These are phyloP conservation scores for Andrena hattorfiana DNA, from an alignment of 2,888 invertebrate genomes.

Conservation along the genomic window DNA sequence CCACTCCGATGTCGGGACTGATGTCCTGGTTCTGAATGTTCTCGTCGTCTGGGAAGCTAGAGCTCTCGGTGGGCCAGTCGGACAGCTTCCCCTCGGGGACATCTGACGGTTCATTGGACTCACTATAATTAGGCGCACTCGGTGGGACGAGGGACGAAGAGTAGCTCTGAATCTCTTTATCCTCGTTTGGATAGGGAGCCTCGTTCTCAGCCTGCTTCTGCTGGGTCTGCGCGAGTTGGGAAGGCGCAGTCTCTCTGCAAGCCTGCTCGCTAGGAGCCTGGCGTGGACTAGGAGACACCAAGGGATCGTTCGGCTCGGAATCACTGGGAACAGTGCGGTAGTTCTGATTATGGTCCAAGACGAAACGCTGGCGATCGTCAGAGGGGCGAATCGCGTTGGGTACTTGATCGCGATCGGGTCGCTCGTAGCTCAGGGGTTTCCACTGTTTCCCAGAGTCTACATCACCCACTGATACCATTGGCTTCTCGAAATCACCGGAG, in stretches of 20 bases:
- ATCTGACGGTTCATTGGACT: background rate
- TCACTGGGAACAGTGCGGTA: slow-evolving; percentile 31
- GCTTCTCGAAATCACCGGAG: slow-evolving; percentile 4
- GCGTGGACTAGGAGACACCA: background rate
- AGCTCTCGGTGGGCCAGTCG: slow-evolving; percentile 34
- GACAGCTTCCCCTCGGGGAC: background rate
- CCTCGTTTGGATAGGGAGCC: slow-evolving; percentile 1
- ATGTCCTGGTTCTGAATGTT: slow-evolving; percentile 83
- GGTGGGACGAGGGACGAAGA: slow-evolving; percentile 20
- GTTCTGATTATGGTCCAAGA: slow-evolving; percentile 63
- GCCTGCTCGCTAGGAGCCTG: background rate
- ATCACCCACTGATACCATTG: background rate
- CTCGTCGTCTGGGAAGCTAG: slow-evolving; percentile 68
- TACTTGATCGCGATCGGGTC: background rate
- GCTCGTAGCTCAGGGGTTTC: slow-evolving; percentile 25
- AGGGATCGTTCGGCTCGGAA: background rate
- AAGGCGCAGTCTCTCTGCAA: background rate
- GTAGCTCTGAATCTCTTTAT: background rate
- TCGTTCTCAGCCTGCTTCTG: background rate
- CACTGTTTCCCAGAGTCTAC: slow-evolving; percentile 36
- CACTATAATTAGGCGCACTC: background rate
- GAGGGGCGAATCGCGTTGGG: slow-evolving; percentile 1
- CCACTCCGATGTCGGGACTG: slow-evolving; percentile 78
- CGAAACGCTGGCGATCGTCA: slow-evolving; percentile 23
- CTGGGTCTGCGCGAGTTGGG: background rate